Evolutionary conservation across 2,797 vertebrate genomes (phyloP).

Genomic region (Pantherophis vulpinus): DNA sequence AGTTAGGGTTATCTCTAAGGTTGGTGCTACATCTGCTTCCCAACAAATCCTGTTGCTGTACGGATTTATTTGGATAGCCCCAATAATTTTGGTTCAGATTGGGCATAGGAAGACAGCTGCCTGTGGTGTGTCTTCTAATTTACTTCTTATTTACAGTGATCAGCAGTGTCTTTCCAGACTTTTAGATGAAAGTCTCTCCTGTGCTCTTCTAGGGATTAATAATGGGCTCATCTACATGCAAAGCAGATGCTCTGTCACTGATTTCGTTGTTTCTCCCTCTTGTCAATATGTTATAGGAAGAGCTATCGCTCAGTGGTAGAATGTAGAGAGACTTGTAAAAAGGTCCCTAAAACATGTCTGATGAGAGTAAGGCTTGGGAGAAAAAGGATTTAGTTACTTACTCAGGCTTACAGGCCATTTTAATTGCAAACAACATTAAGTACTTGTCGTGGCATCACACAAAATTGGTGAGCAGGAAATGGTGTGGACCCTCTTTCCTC

Average conservation of each 20-base stretch:
- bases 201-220: not conserved
- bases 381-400: not conserved
- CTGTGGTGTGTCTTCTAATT: not conserved
- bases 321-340: not conserved
- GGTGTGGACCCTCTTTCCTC: not conserved
- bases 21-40: not conserved
- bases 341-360: not conserved
- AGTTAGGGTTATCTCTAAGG: not conserved
- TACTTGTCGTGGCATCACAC: not conserved
- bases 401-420: not conserved
- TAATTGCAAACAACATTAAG: not conserved
- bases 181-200: not conserved
- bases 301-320: not conserved
- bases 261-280: not conserved
- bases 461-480: not conserved
- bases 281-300: not conserved
- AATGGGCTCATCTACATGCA: not conserved
- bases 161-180: not conserved
- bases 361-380: not conserved
- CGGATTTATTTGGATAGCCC: not conserved
- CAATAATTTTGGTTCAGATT: not conserved
- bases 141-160: not conserved
- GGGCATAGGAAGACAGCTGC: not conserved
- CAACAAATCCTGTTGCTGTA: not conserved
- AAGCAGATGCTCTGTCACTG: not conserved